Conservation (phyloP, 2,113 vertebrate species). For the Cichladusa arquata region DNA sequence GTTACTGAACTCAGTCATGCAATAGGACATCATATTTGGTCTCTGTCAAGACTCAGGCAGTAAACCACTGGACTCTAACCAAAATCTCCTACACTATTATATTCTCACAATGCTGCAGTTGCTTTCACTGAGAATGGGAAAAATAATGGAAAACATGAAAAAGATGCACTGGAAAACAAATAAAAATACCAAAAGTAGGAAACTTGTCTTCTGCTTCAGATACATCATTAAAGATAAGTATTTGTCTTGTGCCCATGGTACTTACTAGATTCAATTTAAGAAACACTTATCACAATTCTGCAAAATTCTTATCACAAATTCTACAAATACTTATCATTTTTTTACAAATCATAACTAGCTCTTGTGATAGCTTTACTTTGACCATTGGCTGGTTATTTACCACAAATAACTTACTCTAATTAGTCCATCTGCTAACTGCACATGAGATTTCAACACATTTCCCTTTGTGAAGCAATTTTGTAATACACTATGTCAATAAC, state of each 20-base stretch:
- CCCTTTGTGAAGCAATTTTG: neutral
- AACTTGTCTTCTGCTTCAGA: neutral
- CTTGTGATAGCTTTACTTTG: neutral
- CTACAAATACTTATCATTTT: neutral
- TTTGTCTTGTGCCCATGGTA: neutral
- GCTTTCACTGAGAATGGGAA: neutral
- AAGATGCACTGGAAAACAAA: neutral
- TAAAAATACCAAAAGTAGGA: neutral
- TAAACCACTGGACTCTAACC: neutral
- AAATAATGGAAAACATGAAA: neutral
- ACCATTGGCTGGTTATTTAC: neutral
- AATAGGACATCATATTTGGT: neutral
- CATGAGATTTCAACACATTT: neutral
- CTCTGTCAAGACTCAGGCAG: neutral
- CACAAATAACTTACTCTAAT: neutral
- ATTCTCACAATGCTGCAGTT: neutral
- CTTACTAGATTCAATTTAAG: neutral
- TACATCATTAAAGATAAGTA: neutral
- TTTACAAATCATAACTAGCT: neutral
- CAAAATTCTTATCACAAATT: neutral
- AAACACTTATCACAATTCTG: neutral
- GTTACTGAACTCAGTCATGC: neutral
- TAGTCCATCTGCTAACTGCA: neutral
- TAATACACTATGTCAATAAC: neutral
- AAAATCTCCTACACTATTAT: neutral